Conservation (phyloP, 2,888 invertebrate genomes). For the Belgica antarctica region DNA sequence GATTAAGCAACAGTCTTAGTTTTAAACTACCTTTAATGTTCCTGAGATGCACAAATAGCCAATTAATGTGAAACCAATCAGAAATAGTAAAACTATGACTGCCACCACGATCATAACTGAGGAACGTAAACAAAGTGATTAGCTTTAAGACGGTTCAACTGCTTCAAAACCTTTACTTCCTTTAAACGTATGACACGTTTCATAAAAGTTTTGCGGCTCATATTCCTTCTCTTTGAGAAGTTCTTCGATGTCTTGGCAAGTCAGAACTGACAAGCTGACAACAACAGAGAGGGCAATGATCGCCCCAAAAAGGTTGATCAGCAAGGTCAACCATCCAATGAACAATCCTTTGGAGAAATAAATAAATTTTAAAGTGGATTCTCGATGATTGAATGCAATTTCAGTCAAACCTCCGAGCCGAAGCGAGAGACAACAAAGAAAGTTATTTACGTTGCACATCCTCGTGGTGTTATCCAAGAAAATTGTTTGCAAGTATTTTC, state of each 20-base stretch:
- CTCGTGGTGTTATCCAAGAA: no score
- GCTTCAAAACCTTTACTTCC: background rate
- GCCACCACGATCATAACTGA: background rate
- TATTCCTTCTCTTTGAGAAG: background rate
- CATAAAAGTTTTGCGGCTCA: background rate
- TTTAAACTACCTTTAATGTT: background rate
- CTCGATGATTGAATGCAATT: no score
- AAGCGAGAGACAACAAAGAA: no score
- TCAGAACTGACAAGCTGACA: background rate
- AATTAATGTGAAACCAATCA: background rate
- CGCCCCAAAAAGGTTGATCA: background rate
- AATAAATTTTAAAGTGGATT: no score
- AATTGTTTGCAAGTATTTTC: no score
- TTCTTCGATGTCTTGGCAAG: background rate
- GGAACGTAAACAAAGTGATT: no score
- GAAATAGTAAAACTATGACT: background rate
- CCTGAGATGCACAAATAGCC: background rate
- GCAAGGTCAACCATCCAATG: background rate
- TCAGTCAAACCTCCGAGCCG: no score
- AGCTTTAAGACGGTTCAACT: background rate
- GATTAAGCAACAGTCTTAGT: no score
- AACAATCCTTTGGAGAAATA: no score
- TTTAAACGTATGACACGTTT: background rate
- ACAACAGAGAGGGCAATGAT: background rate
- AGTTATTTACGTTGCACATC: no score